Percentiles rank a stretch among this genome's conserved stretches.
These are phyloP conservation scores for Drosophila mulleri DNA, from an alignment of 2,888 invertebrate species.

Conservation along the genomic window DNA sequence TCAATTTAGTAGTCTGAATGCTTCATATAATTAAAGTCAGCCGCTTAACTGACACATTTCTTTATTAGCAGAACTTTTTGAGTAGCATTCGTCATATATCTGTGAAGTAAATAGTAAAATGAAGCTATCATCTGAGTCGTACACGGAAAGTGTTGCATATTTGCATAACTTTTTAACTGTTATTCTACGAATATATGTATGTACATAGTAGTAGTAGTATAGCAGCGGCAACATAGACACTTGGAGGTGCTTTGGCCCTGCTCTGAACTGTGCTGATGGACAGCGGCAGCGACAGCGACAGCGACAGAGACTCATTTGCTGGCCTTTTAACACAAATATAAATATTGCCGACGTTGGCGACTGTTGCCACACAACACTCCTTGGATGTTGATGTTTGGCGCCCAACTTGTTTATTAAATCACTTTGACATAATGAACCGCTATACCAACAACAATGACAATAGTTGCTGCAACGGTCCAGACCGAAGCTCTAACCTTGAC, in stretches of 20 bases:
- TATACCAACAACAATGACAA: constrained; percentile 51
- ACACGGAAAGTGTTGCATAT: constrained; percentile 14
- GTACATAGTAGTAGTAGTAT: no score
- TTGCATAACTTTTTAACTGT: constrained; percentile 42
- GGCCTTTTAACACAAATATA: constrained; percentile 48
- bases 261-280: constrained; percentile 24
- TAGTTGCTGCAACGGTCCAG: constrained; percentile 17
- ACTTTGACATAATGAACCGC: constrained; percentile 79
- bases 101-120: neutral
- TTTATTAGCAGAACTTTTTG: no score
- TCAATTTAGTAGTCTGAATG: no score
- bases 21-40: no score
- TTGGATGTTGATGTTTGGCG: constrained; percentile 19
- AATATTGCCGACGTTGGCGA: constrained; percentile 30
- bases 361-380: constrained; percentile 37
- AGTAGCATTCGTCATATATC: no score
- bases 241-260: constrained; percentile 37
- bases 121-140: neutral
- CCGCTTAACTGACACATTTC: no score
- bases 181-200: constrained; percentile 17
- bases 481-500: constrained; percentile 66
- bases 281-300: constrained; percentile 5
- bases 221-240: constrained; percentile 19
- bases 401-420: constrained; percentile 60
- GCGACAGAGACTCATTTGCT: constrained; percentile 39